A percentile compares a stretch with the other conserved stretches of the same genome.
These are phyloP conservation scores for Tenodera sinensis DNA, from an alignment of 2,888 invertebrate genomes.

Conservation along the genomic window DNA sequence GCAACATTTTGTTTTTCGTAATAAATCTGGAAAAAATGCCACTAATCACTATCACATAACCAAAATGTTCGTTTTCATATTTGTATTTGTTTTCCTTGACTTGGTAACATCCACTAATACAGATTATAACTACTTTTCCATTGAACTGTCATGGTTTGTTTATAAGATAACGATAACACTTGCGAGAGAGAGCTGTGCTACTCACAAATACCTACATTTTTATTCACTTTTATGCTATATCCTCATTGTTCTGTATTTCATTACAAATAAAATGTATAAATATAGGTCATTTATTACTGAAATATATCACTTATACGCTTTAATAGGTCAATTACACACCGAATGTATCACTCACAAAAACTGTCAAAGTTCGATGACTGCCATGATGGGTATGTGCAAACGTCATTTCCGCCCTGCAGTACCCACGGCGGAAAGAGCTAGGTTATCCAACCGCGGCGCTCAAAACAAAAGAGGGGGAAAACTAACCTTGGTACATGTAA, in stretches of 20 bases:
- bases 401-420: not conserved
- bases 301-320: not conserved
- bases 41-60: not conserved
- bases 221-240: not conserved
- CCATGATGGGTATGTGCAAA: not conserved
- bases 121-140: not conserved
- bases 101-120: not conserved
- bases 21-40: not conserved
- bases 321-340: not conserved
- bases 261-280: not conserved
- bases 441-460: not conserved
- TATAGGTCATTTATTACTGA: not conserved
- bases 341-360: not conserved
- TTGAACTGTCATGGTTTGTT: not conserved
- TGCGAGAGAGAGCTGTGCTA: not conserved
- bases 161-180: not conserved
- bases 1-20: conserved; percentile 27
- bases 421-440: not conserved
- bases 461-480: not conserved
- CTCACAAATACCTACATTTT: not conserved
- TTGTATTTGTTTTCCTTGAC: not conserved
- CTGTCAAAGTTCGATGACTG: conserved; percentile 5
- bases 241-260: not conserved
- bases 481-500: too few species aligned
- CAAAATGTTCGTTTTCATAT: not conserved